These are phyloP conservation scores for Gobionotothen gibberifrons DNA, from an alignment of 2,797 vertebrate species.

Conservation along the genomic window DNA sequence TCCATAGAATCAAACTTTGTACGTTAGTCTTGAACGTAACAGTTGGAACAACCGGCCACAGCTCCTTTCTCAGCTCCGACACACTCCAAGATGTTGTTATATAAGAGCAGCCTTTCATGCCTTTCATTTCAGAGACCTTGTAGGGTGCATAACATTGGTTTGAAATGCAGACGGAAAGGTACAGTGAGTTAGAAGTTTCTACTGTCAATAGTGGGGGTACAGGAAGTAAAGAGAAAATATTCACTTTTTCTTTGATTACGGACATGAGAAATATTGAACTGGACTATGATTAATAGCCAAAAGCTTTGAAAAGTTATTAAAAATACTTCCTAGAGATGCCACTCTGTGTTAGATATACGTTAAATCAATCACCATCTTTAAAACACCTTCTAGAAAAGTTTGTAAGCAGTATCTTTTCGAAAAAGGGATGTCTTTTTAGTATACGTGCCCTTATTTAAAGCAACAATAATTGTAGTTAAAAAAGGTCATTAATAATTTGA, in stretches of 20 bases:
- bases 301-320: slow-evolving; percentile 8
- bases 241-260: slow-evolving; percentile 6
- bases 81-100: slow-evolving; percentile 66
- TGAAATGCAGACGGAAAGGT: slow-evolving; percentile 32
- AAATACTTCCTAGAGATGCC: slow-evolving; percentile 10
- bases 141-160: slow-evolving; percentile 27
- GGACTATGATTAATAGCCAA: not conserved
- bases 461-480: not conserved
- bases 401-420: slow-evolving; percentile 5
- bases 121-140: slow-evolving; percentile 49
- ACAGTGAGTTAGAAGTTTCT: slow-evolving; percentile 18
- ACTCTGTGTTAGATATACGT: not conserved
- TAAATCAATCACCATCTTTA: not conserved
- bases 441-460: not conserved
- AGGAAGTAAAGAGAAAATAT: slow-evolving; percentile 29
- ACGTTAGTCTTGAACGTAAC: slow-evolving; percentile 60
- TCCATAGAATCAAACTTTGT: slow-evolving; percentile 66
- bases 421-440: not conserved
- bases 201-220: slow-evolving; percentile 1
- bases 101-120: slow-evolving; percentile 58
- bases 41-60: slow-evolving; percentile 39
- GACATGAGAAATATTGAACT: slow-evolving; percentile 3
- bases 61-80: slow-evolving; percentile 47
- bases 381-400: slow-evolving; percentile 1
- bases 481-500: slow-evolving; percentile 12